phyloP scores from a whole-genome alignment of 2,797 vertebrate genomes.

The Rachycentron canadum region DNA sequence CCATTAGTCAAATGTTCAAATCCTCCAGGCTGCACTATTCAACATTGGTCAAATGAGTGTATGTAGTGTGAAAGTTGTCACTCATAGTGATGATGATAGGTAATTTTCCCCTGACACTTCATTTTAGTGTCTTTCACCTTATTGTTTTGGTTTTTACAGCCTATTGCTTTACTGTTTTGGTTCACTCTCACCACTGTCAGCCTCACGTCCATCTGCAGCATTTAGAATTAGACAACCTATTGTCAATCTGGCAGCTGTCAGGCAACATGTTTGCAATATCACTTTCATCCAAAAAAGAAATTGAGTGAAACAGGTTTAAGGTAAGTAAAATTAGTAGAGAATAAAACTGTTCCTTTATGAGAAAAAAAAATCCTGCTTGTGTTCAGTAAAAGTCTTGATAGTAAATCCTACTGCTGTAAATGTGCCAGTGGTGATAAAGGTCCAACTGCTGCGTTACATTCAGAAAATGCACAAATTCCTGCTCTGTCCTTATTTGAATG shows the following conservation, averaged over 20 bases:
- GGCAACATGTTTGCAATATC: neutral
- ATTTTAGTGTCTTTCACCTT: neutral
- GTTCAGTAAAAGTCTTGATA: no score
- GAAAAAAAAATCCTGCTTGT: no score
- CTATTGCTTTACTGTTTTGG: no score
- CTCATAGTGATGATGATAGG: neutral
- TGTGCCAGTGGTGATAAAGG: no score
- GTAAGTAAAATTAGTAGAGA: no score
- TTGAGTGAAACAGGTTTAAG: no score
- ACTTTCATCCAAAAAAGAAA: no score
- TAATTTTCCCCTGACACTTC: neutral
- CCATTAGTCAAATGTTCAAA: neutral
- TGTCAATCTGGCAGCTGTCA: neutral
- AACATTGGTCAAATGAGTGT: neutral
- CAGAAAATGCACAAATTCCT: no score
- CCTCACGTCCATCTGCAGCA: neutral
- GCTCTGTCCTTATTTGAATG: no score
- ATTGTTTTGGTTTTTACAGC: constrained; percentile 23
- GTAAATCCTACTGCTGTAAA: no score
- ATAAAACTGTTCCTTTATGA: no score
- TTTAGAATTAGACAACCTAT: neutral
- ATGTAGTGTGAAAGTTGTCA: neutral
- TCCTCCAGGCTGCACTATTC: constrained; percentile 3
- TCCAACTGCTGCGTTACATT: no score
- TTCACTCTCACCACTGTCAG: neutral